These are phyloP conservation scores for Chrosomus eos DNA, from an alignment of 2,797 vertebrate genomes.

Conservation along the genomic window DNA sequence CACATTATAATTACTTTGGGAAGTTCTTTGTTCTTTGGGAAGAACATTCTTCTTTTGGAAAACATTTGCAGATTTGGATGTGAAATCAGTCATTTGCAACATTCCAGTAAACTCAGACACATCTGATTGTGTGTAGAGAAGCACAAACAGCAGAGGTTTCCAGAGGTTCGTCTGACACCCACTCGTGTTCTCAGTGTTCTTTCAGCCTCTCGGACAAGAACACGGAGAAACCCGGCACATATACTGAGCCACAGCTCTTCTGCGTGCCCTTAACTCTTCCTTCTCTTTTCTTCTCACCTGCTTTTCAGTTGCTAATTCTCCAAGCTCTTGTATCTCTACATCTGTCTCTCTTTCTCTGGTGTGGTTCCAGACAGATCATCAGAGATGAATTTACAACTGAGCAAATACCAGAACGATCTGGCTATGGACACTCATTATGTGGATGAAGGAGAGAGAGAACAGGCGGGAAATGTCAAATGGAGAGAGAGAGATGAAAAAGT, in stretches of 20 bases:
- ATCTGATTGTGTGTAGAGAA: neutral
- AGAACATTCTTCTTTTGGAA: constrained; percentile 29
- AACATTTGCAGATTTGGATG: constrained; percentile 3
- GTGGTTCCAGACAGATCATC: constrained; percentile 41
- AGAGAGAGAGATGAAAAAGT: neutral
- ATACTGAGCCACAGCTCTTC: constrained; percentile 6
- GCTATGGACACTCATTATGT: neutral
- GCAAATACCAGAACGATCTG: neutral
- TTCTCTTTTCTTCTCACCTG: constrained; percentile 2
- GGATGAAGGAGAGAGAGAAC: neutral
- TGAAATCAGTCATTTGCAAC: constrained; percentile 34
- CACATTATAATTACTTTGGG: constrained; percentile 2
- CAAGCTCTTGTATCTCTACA: constrained; percentile 19
- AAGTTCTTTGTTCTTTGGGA: neutral
- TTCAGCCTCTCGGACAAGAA: constrained; percentile 37
- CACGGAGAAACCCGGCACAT: constrained; percentile 2
- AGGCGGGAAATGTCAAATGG: neutral
- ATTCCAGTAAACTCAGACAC: constrained; percentile 16
- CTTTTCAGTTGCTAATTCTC: neutral
- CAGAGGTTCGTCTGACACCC: constrained; percentile 19
- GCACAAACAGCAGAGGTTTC: neutral
- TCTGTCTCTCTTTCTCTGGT: constrained; percentile 28
- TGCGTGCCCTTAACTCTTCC: constrained; percentile 8
- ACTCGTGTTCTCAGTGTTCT: constrained; percentile 39
- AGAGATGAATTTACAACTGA: constrained; percentile 48